Percentiles rank a stretch among this genome's conserved stretches.
These are phyloP conservation scores for Nibea albiflora DNA, from an alignment of 2,113 vertebrate genomes.

Conservation along the genomic window DNA sequence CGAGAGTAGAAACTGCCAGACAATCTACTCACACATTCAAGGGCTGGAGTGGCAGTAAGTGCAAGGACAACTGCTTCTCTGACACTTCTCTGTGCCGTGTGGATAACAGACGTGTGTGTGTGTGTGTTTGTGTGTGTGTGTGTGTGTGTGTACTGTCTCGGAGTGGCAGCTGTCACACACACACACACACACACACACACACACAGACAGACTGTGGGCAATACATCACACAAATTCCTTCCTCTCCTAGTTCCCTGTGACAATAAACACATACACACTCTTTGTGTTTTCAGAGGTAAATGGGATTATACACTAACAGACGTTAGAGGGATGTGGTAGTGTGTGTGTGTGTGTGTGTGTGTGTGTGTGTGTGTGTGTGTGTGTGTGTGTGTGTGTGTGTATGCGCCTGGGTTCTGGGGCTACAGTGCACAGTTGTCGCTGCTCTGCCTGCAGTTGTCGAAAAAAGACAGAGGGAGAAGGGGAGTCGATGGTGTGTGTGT, in stretches of 20 bases:
- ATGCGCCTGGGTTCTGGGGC: conserved; percentile 13
- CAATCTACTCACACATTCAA: conserved; percentile 24
- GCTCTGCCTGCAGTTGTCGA: conserved; percentile 21
- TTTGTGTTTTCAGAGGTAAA: conserved; percentile 50
- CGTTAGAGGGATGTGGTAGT: neutral
- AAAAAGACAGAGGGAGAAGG: neutral
- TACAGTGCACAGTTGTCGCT: conserved; percentile 27
- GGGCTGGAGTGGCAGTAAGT: conserved; percentile 33
- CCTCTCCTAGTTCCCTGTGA: conserved; percentile 28
- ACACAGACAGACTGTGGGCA: conserved; percentile 59
- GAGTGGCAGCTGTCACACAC: conserved; percentile 70
- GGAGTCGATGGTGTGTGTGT: neutral
- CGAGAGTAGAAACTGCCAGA: conserved; percentile 17
- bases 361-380: neutral
- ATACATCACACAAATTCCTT: conserved; percentile 58
- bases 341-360: conserved; percentile 6
- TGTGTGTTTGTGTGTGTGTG: conserved; percentile 28
- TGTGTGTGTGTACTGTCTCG: conserved; percentile 2
- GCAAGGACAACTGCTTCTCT: conserved; percentile 64
- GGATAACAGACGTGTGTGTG: conserved; percentile 33
- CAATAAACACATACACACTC: conserved; percentile 15
- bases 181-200: no score
- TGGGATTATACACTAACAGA: conserved; percentile 50
- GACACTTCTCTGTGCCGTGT: conserved; percentile 42
- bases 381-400: neutral